Evolutionary conservation across 1,140 invertebrate genomes (phyloP), one percentile per base, ranked within the genome.

Genomic region (Calosoma granatense): DNA sequence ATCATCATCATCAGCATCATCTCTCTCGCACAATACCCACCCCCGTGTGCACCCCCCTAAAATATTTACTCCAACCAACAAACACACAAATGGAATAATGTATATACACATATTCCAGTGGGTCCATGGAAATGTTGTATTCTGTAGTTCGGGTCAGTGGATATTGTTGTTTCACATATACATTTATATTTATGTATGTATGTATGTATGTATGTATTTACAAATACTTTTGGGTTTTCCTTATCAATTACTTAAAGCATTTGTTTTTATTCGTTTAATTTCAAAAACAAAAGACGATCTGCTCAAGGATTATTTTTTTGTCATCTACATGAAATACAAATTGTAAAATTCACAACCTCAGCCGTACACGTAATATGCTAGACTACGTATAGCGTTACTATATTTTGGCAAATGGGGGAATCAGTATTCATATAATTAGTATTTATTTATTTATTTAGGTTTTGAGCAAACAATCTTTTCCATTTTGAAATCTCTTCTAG

Each of bases 111-210:
- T 11, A 47, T 47, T 11, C 17, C 17, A 17, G 9, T 47, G 41
- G 9, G n/a, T 36, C n/a, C n/a, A 12, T 17, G 15, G 15, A 47
- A 47, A 47, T 47, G 9, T 47, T 11, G 41, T 47, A n/a, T n/a
- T n/a, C n/a, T n/a, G n/a, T n/a, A n/a, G n/a, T n/a, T n/a, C n/a
- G n/a, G n/a, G 41, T 47, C 15, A 47, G 4, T 47, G 6, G 3
- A 11, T 47, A 12, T 17, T 47, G 9, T 47, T 47, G 41, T 17
- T 47, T 47, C 3, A 47, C 41, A 47, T 47, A 47, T 47, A 47
- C 41, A 47, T 47, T 47, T 47, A 47, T 47, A 47, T 47, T 47
- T 47, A n/a, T n/a, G n/a, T n/a, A n/a, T n/a, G n/a, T n/a, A n/a
- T n/a, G n/a, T n/a, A n/a, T n/a, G n/a, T n/a, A n/a, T n/a, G n/a